Conservation (phyloP, 2,797 vertebrate species). For the Gallinago stenura region DNA sequence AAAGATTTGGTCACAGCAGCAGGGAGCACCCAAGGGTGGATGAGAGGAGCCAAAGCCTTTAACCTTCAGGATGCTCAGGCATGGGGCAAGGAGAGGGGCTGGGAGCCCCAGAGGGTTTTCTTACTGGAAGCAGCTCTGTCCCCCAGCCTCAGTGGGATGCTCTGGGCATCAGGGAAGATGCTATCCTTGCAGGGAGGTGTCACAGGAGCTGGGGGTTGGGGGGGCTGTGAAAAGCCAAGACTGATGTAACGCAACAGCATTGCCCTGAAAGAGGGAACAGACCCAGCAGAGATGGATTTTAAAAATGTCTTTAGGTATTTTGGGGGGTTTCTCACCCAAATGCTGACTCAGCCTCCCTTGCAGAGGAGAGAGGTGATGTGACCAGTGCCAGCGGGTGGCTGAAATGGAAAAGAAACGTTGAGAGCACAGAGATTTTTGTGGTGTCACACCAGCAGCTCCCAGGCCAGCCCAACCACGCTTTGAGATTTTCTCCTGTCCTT, state of each 20-base stretch:
- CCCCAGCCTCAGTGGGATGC: not conserved
- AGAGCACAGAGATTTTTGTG: not conserved
- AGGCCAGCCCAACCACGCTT: not conserved
- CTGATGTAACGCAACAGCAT: rapidly evolving
- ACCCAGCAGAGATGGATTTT: not conserved
- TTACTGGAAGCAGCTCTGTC: not conserved
- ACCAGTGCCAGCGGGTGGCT: rapidly evolving
- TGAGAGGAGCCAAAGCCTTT: not conserved
- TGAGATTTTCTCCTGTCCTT: not conserved
- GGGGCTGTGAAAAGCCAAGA: not conserved
- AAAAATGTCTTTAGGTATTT: not conserved
- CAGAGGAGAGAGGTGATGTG: not conserved
- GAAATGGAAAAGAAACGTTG: not conserved
- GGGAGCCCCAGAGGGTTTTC: not conserved
- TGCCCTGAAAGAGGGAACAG: not conserved
- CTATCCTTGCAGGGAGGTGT: not conserved
- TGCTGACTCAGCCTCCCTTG: not conserved
- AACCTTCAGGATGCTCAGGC: not conserved
- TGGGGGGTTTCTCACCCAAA: not conserved
- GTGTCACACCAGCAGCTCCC: not conserved
- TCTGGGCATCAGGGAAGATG: not conserved
- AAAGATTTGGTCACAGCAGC: not conserved
- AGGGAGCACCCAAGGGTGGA: not conserved
- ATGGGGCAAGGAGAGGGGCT: not conserved
- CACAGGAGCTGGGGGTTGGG: not conserved